Evolutionary conservation across 2,888 invertebrate species (phyloP), one percentile per base, ranked within the genome.

Genomic region (Gisinianus flammeolus): DNA sequence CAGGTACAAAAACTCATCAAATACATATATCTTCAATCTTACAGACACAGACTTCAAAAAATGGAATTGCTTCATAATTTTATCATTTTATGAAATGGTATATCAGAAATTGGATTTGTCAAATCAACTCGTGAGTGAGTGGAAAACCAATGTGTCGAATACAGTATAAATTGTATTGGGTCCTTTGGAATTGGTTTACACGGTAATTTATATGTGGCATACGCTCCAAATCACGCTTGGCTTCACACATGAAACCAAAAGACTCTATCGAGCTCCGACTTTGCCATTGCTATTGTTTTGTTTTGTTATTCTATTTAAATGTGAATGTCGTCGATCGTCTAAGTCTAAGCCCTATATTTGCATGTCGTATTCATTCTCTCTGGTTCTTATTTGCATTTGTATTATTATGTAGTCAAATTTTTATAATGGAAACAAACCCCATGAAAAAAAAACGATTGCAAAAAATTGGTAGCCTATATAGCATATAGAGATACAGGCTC

Each of bases 1-100:
- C 91, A 91, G 85, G 90, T 90, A 87, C 87, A 86, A 62, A 56
- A 67, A 71, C 19, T 58, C 16, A 58, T 44, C 8, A 10, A 56
- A 56, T 56, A 5, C 35, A 12, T 44, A 16, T 16, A 44, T 44
- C 44, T 56, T 56, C 4, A 19, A 56, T 56, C n/a, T 56, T 56
- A n/a, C 8, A 44, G 16, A n/a, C n/a, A n/a, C n/a, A n/a, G n/a
- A n/a, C n/a, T n/a, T n/a, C n/a, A n/a, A n/a, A n/a, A n/a, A n/a
- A n/a, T n/a, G n/a, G n/a, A n/a, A n/a, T n/a, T n/a, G n/a, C n/a
- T n/a, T n/a, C n/a, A n/a, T n/a, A n/a, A n/a, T n/a, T n/a, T n/a
- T n/a, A n/a, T n/a, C n/a, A n/a, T n/a, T n/a, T n/a, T n/a, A n/a
- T n/a, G n/a, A n/a, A n/a, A n/a, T n/a, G n/a, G n/a, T n/a, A n/a